These are phyloP conservation scores for Drosophila diplacantha DNA, from an alignment of 2,888 invertebrate genomes.

Conservation along the genomic window DNA sequence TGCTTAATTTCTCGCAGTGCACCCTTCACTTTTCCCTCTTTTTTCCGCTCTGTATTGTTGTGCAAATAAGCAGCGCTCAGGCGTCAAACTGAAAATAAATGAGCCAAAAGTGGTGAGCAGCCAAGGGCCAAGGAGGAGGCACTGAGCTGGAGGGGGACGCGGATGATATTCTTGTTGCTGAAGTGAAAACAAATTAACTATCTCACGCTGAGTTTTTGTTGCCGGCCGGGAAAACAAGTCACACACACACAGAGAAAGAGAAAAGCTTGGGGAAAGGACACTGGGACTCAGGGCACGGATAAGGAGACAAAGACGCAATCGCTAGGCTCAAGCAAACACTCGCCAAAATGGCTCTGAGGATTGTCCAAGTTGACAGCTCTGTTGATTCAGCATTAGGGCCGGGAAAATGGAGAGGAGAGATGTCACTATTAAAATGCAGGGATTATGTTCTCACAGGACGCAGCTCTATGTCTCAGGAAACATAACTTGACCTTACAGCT, in stretches of 20 bases:
- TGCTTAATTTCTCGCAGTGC: background rate
- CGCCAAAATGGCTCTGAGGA: constrained; percentile 41
- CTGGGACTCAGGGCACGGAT: constrained; percentile 10
- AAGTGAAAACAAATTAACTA: constrained; percentile 72
- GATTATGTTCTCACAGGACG: constrained; percentile 9
- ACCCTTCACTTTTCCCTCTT: constrained; percentile 3
- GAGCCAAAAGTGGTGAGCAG: constrained; percentile 63
- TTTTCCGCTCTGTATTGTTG: constrained; percentile 44
- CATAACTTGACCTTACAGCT: background rate
- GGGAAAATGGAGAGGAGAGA: background rate
- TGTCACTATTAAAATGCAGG: constrained; percentile 18
- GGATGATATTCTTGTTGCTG: constrained; percentile 60
- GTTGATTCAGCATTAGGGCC: constrained; percentile 38
- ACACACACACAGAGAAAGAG: constrained; percentile 5
- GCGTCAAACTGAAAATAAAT: constrained; percentile 73
- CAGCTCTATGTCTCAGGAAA: background rate
- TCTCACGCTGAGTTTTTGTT: constrained; percentile 69
- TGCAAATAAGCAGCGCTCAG: constrained; percentile 70
- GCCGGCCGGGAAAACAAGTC: constrained; percentile 1
- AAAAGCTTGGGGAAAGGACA: background rate
- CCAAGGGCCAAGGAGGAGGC: constrained; percentile 13
- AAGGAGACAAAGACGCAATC: constrained; percentile 34
- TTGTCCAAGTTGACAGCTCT: constrained; percentile 47
- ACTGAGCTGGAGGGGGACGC: constrained; percentile 5
- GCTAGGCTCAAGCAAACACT: constrained; percentile 57